These are phyloP conservation scores for Mystacornis crossleyi DNA, from an alignment of 2,113 vertebrate species.

Conservation along the genomic window DNA sequence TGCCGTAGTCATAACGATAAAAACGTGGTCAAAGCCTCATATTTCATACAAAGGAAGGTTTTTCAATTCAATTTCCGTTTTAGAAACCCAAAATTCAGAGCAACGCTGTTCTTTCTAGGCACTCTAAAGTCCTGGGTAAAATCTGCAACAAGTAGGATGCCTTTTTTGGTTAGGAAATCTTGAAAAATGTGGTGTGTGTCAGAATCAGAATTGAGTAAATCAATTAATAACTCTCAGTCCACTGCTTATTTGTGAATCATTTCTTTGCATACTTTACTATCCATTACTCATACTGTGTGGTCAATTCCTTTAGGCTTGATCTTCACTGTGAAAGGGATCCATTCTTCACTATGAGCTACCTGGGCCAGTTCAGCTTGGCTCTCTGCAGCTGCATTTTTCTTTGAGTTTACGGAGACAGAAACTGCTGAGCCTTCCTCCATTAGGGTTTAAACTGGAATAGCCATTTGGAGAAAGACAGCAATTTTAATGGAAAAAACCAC, in stretches of 20 bases:
- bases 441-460: background rate
- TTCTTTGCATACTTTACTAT: background rate
- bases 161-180: background rate
- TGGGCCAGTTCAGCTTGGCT: background rate
- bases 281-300: background rate
- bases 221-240: background rate
- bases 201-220: background rate
- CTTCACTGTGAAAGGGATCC: background rate
- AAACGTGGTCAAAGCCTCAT: background rate
- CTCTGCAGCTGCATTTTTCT: background rate
- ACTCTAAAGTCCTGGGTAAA: background rate
- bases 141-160: background rate
- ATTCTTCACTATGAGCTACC: background rate
- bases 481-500: conserved; percentile 50
- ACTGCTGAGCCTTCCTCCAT: background rate
- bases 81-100: background rate
- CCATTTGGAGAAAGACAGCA: conserved; percentile 9
- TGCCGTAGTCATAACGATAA: background rate
- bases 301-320: background rate
- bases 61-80: background rate
- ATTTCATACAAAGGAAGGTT: background rate
- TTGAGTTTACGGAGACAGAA: background rate
- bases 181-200: background rate
- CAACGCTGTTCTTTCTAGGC: background rate
- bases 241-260: conserved; percentile 1